Evolutionary conservation across 2,888 invertebrate genomes (phyloP), one percentile per base, ranked within the genome.

Genomic region (Conops quadrifasciatus): DNA sequence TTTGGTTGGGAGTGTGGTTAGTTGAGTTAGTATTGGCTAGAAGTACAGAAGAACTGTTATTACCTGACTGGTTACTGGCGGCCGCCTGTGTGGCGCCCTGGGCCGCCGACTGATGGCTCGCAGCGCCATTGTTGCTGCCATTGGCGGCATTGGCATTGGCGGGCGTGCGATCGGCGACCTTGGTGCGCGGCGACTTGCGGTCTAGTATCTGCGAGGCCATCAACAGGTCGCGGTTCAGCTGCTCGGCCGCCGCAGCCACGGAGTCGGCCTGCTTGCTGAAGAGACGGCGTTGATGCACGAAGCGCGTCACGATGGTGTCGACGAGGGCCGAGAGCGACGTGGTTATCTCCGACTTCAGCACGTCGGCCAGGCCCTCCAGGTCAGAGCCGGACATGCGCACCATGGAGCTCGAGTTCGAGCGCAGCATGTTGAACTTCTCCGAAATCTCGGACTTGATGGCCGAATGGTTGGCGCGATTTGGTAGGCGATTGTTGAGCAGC

Each of bases 261-360:
- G 92, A 93, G 79, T 94, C 93, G 24, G 83, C 82, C 82, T 94
- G 93, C 82, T 94, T 94, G 74, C 91, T 91, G 77, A 91, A 87
- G 77, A 90, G 90, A 76, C 93, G 89, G 74, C 93, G 89, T 85
- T 94, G 94, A 77, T 94, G 94, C 73, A 94, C 91, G 82, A 94
- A 95, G 78, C 94, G 90, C 36, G 93, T 91, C 73, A 97, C 90
- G 73, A 96, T 93, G 24, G 94, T 93, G 85, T 97, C 97, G 77
- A 97, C 93, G 59, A 96, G 88, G 77, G 91, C 93, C 21, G 93
- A 91, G 59, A 97, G 87, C 1, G 94, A 94, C 49, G 93, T 90
- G 28, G 93, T 92, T 76, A 97, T 93, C 88, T 97, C 97, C 67
- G 91, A 91, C 87, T 97, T 97, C 5, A 98, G 89, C 70, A 93